Conservation (phyloP, 2,797 vertebrate genomes). For the Acipenser ruthenus region DNA sequence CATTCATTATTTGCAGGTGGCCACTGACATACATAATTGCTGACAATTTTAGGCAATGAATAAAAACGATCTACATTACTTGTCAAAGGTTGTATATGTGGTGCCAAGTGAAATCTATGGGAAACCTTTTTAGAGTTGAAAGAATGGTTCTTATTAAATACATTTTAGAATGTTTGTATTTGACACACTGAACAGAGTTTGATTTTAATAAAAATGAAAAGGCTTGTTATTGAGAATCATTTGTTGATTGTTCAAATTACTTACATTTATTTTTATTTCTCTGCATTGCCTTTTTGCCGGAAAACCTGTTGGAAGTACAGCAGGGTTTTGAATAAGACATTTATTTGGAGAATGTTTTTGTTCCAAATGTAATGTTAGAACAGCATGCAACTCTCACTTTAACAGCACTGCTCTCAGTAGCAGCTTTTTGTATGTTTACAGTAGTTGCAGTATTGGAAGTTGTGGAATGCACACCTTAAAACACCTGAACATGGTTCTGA, state of each 20-base stretch:
- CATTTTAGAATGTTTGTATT: no score
- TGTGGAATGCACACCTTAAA: no score
- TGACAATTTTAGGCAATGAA: constrained; percentile 99
- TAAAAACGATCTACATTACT: constrained; percentile 99
- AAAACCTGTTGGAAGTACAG: background rate
- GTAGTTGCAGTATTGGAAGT: no score
- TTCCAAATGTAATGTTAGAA: background rate
- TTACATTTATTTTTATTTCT: constrained; percentile 1
- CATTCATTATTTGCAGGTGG: constrained; percentile 99
- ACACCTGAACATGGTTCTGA: no score
- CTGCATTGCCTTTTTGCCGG: background rate
- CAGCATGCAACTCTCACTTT: background rate
- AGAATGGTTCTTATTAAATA: constrained; percentile 91
- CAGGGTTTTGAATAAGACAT: background rate
- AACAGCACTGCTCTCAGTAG: no score
- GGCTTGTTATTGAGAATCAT: constrained; percentile 27
- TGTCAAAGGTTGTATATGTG: constrained; percentile 99
- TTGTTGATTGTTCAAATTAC: constrained; percentile 11
- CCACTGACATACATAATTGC: constrained; percentile 99
- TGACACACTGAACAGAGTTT: constrained; percentile 13
- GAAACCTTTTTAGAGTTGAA: constrained; percentile 94
- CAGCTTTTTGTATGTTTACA: no score
- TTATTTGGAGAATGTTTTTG: background rate
- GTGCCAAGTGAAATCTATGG: constrained; percentile 98
- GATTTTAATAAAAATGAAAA: constrained; percentile 29